Percentiles rank a stretch among this genome's conserved stretches.
phyloP scores from a whole-genome alignment of 64 coral and sea anemone species.

The Platygyra sinensis region DNA sequence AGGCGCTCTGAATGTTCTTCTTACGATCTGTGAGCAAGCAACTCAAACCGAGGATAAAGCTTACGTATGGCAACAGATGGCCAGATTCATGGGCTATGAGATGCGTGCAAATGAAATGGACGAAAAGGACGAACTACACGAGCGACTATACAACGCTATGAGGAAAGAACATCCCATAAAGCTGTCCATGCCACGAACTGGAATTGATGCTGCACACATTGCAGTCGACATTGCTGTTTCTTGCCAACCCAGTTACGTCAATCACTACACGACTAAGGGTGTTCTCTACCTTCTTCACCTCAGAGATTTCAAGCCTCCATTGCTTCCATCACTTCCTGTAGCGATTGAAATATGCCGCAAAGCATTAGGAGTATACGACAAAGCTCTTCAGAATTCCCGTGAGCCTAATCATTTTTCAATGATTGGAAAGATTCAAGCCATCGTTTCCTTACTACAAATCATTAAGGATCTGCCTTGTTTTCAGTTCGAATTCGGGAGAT shows the following conservation, averaged over 20 bases:
- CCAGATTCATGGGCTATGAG: constrained; percentile 62
- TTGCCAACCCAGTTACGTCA: background rate
- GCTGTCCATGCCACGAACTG: background rate
- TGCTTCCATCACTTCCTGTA: background rate
- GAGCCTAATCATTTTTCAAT: constrained; percentile 20
- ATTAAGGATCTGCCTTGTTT: constrained; percentile 53
- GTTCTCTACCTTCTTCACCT: constrained; percentile 17
- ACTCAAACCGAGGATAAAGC: constrained; percentile 31
- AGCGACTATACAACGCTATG: background rate
- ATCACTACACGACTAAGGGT: constrained; percentile 63
- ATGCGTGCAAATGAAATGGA: constrained; percentile 18
- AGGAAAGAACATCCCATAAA: background rate
- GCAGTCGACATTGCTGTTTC: constrained; percentile 47
- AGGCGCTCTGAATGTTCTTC: background rate
- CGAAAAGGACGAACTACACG: background rate
- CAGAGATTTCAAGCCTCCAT: background rate
- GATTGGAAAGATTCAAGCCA: constrained; percentile 65
- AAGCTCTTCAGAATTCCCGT: background rate
- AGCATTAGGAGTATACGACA: background rate
- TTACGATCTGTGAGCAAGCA: constrained; percentile 36
- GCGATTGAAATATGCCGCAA: constrained; percentile 27
- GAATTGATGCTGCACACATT: constrained; percentile 52
- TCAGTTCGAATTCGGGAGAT: background rate
- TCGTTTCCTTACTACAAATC: constrained; percentile 50
- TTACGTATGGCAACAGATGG: constrained; percentile 61